Base-by-base conservation (phyloP, 37 sponge, comb jelly and placozoan species). In the Ephydatia muelleri region DNA sequence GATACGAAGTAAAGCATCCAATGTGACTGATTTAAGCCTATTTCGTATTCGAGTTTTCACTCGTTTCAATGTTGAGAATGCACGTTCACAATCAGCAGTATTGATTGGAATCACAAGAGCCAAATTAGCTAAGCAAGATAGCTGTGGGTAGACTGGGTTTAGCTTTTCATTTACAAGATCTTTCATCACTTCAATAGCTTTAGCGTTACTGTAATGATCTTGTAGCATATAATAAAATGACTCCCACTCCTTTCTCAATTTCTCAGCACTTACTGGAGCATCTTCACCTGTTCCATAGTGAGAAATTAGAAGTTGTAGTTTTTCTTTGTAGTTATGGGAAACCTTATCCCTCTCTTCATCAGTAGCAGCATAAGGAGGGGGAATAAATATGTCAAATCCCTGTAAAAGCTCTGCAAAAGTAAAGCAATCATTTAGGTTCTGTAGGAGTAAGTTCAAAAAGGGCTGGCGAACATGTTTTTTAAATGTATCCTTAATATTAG, bases 1-100 rank as follows among this genome's bases (percentile, higher is more conserved):
- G 57, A 57, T 57, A 57, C 19, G 57, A 57, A 57, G 57, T 57
- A 57, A 57, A 57, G 57, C 57, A 57, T 57, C 57, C 57, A 57
- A 57, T 57, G 57, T 57, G 57, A 57, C 57, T 57, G 57, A 57
- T 57, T 57, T 57, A 57, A 57, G 57, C 57, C 57, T 57, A 57
- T 57, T 57, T 57, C 19, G 57, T 57, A 57, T 57, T 57, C 57
- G 57, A 57, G 57, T 57, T 57, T 57, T 57, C 19, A 57, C 57
- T 57, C 57, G 57, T 57, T 57, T 57, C 57, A 57, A 19, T 57
- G 57, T 57, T 57, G 57, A 57, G 57, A 57, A 57, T 57, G 57
- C 57, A 14, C 57, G 19, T 57, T 57, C 57, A 57, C 57, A 57
- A 57, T 57, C 57, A 57, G 57, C 19, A 57, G 57, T 57, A 14